phyloP scores from a whole-genome alignment of 1,140 invertebrate genomes.

The Ips typographus region DNA sequence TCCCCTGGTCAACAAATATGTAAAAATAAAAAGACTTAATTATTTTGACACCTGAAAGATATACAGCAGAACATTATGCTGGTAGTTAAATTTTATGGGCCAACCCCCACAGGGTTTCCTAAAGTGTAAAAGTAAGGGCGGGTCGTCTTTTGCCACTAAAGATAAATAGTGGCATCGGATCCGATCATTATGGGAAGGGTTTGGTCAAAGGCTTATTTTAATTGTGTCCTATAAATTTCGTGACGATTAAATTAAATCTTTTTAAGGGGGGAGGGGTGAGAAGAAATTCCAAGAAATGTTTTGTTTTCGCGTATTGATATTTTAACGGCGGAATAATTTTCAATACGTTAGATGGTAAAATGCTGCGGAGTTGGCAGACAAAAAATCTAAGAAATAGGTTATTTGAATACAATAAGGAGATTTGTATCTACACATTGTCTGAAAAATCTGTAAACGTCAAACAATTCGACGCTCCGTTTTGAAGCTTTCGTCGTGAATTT shows the following conservation, averaged over 20 bases:
- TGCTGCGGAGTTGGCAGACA: constrained; percentile 10
- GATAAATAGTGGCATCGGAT: constrained; percentile 13
- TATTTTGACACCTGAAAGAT: constrained; percentile 10
- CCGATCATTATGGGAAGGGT: constrained; percentile 9
- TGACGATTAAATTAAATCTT: constrained; percentile 9
- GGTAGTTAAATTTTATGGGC: constrained; percentile 13
- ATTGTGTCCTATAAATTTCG: constrained; percentile 9
- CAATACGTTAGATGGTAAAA: constrained; percentile 22
- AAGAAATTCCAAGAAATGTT: neutral
- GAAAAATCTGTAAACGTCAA: constrained; percentile 30
- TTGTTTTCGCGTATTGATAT: neutral
- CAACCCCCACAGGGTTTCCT: constrained; percentile 7
- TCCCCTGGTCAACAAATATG: neutral
- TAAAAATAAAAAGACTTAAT: constrained; percentile 3
- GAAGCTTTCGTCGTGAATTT: constrained; percentile 18
- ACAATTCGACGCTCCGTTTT: constrained; percentile 20
- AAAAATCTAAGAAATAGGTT: constrained; percentile 34
- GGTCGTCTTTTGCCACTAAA: constrained; percentile 12
- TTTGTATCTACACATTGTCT: constrained; percentile 34
- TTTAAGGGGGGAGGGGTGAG: neutral
- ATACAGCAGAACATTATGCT: constrained; percentile 2
- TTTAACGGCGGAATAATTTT: constrained; percentile 26
- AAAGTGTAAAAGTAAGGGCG: constrained; percentile 15
- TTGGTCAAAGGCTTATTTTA: neutral
- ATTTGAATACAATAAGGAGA: constrained; percentile 34